These are phyloP conservation scores for Mus spretus DNA, from an alignment of 2,797 vertebrate genomes.

Conservation along the genomic window DNA sequence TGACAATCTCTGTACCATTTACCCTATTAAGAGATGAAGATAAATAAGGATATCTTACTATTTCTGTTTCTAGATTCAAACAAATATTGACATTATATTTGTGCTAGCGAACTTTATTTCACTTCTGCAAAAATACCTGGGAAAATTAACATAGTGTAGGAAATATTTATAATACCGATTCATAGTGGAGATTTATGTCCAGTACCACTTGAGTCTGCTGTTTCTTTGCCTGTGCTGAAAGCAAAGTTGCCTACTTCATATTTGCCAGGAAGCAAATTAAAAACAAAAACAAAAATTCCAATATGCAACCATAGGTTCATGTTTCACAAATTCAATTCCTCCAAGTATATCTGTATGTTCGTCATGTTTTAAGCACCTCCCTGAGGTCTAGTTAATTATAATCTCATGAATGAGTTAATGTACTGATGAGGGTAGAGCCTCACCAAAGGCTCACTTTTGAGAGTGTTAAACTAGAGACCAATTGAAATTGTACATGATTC, in stretches of 20 bases:
- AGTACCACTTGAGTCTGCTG: background rate
- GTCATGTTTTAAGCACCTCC: background rate
- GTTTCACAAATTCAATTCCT: background rate
- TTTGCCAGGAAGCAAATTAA: background rate
- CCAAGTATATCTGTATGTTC: background rate
- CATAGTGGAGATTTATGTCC: background rate
- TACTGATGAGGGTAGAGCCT: background rate
- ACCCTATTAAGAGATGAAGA: slow-evolving; percentile 54
- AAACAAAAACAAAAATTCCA: background rate
- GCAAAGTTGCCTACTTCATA: background rate
- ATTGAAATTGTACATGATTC: background rate
- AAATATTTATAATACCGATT: background rate
- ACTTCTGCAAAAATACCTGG: background rate
- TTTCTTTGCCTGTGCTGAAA: background rate
- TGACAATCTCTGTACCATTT: slow-evolving; percentile 60
- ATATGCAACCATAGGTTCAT: background rate
- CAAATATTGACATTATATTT: background rate
- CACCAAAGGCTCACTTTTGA: background rate
- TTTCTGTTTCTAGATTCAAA: background rate
- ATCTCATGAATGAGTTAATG: background rate
- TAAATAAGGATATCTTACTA: slow-evolving; percentile 48
- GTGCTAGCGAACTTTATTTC: background rate
- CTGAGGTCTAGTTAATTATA: background rate
- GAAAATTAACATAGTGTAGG: background rate
- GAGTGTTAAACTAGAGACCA: background rate